Percentiles rank a stretch among this genome's conserved stretches.
Conservation (phyloP, 2,797 vertebrate genomes). For the Acomys russatus region DNA sequence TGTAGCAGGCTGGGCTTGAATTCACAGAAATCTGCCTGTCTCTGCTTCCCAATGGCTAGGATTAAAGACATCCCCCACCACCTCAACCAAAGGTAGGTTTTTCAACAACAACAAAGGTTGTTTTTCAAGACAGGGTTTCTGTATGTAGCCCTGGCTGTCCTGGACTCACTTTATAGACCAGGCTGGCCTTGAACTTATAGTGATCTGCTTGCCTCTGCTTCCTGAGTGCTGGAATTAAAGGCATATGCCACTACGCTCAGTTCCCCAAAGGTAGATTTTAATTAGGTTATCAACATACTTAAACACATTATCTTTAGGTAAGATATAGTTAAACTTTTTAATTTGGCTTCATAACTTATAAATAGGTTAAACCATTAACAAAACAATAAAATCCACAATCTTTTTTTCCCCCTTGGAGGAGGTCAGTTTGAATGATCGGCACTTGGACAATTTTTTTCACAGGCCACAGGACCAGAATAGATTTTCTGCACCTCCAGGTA, state of each 20-base stretch:
- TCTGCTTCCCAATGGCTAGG: neutral
- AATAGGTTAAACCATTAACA: neutral
- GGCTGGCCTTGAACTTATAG: no score
- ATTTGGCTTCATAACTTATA: slow-evolving; percentile 6
- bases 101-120: no score
- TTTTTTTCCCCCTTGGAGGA: neutral
- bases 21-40: neutral
- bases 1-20: neutral
- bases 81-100: neutral
- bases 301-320: neutral
- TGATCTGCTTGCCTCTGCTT: no score
- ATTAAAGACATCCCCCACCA: neutral
- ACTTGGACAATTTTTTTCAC: neutral
- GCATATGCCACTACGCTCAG: no score
- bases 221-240: no score
- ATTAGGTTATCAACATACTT: neutral
- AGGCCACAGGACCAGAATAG: neutral
- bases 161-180: no score
- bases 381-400: slow-evolving; percentile 33
- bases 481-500: neutral
- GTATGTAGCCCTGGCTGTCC: no score
- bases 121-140: no score
- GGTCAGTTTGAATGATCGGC: neutral
- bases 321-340: slow-evolving; percentile 10
- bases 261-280: neutral